Base-by-base conservation (phyloP, 2,888 invertebrate genomes). In the Oligia latruncula region DNA sequence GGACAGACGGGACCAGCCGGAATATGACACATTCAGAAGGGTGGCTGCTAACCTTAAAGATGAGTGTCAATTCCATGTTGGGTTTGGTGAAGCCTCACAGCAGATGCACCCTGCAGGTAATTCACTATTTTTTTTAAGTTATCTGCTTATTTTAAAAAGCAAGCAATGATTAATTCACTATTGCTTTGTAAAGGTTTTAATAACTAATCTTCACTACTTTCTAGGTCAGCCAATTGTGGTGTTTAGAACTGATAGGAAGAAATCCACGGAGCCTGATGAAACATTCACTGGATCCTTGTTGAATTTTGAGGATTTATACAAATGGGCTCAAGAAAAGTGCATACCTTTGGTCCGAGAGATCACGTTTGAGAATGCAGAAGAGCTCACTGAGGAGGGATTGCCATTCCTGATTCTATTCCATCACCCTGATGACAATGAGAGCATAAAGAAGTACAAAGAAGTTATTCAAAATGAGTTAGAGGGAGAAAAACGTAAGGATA, bases 281-380 rank as follows among this genome's bases (percentile, higher is more conserved):
- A 98, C 98, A 1, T 99, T 97, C 93, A 97, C 94, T n/a, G 98
- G 98, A 11, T 98, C 97, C 77, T 92, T 98, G 66, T 95, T 95
- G 11, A 98, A 97, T 92, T 98, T 98, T 90, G 99, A 99, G 91
- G 98, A 99, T 88, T 92, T 99, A n/a, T 98, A 98, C 91, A 97
- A 98, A 81, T 99, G 99, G 99, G 97, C 98, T 0, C 98, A 98
- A 83, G 98, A 99, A 88, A 99, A 99, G 92, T 99, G 99, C 94
- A 98, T 99, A 64, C 99, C 99, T 0, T 96, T 99, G 23, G 99
- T 99, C 0, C 97, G 99, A 77, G 99, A 99, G 95, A 99, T 99
- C 82, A 99, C 99, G 0, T 99, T 99, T 95, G 99, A 99, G 95
- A 99, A 99, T 97, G 99, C 99, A 2, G 99, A 99, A 96, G 99